Conservation (phyloP, 2,888 invertebrate species). For the Lampropteryx suffumata region DNA sequence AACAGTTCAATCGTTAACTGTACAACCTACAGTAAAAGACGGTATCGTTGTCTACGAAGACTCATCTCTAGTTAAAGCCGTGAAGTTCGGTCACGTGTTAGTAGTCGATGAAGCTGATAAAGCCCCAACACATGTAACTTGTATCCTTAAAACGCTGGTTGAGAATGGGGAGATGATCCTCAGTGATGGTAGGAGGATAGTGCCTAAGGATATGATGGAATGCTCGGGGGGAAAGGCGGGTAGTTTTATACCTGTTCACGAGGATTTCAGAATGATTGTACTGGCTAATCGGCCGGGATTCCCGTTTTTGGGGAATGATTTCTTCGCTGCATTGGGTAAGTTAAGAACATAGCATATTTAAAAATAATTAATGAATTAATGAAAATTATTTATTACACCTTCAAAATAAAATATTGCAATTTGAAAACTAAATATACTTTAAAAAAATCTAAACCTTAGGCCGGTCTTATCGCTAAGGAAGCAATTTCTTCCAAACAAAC, state of each 20-base stretch:
- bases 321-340: conserved; percentile 92
- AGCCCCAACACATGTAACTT: conserved; percentile 98
- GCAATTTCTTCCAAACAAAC: no score
- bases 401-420: no score
- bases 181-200: conserved; percentile 96
- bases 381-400: no score
- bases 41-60: conserved; percentile 96
- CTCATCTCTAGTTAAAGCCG: conserved; percentile 96
- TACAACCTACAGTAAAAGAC: conserved; percentile 94
- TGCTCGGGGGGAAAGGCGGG: conserved; percentile 64
- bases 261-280: conserved; percentile 96
- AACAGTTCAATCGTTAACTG: conserved; percentile 96
- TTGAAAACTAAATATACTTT: no score
- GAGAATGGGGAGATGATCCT: conserved; percentile 98
- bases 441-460: no score
- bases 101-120: conserved; percentile 99
- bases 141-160: conserved; percentile 96
- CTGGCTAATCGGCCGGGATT: conserved; percentile 98
- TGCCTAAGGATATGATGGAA: conserved; percentile 79
- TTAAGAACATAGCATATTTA: no score
- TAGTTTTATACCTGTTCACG: conserved; percentile 91
- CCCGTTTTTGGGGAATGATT: conserved; percentile 98
- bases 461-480: no score
- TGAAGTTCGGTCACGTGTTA: conserved; percentile 93
- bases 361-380: no score